Evolutionary conservation across 2,888 invertebrate species (phyloP).

Genomic region (Xylota segnis): DNA sequence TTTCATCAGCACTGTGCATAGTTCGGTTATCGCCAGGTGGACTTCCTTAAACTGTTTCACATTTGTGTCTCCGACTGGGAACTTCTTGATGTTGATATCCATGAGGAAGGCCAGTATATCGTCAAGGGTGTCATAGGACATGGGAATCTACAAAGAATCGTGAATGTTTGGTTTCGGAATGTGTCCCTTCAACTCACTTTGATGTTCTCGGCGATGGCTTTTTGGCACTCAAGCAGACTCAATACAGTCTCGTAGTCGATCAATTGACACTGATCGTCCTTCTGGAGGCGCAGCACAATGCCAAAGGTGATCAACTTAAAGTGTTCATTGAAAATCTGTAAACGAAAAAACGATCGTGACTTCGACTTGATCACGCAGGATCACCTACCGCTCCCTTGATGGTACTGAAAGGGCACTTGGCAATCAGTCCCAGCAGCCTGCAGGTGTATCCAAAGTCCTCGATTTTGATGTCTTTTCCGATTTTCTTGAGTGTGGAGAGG

Average conservation of each 20-base stretch:
- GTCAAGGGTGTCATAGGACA: constrained; percentile 82
- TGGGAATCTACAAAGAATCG: constrained; percentile 78
- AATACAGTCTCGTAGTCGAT: constrained; percentile 77
- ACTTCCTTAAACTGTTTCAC: constrained; percentile 78
- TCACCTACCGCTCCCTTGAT: constrained; percentile 82
- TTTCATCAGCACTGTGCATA: constrained; percentile 80
- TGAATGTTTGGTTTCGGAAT: background rate
- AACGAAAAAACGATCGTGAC: background rate
- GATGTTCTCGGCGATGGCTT: constrained; percentile 80
- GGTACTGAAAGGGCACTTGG: constrained; percentile 81
- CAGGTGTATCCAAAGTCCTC: constrained; percentile 79
- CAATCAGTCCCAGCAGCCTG: constrained; percentile 79
- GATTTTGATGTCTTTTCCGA: constrained; percentile 72
- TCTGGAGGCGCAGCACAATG: constrained; percentile 78
- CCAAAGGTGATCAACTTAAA: constrained; percentile 81
- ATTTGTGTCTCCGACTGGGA: constrained; percentile 79
- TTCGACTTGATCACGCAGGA: background rate
- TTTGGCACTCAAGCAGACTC: constrained; percentile 80
- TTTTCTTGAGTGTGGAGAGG: constrained; percentile 79
- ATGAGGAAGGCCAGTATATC: constrained; percentile 81
- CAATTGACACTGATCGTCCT: constrained; percentile 73
- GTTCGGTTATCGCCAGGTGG: constrained; percentile 79
- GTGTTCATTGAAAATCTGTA: constrained; percentile 83
- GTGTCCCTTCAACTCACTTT: constrained; percentile 77
- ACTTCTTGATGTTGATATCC: constrained; percentile 81